Base-by-base conservation (phyloP, 2,113 vertebrate genomes). In the Tenrec ecaudatus region DNA sequence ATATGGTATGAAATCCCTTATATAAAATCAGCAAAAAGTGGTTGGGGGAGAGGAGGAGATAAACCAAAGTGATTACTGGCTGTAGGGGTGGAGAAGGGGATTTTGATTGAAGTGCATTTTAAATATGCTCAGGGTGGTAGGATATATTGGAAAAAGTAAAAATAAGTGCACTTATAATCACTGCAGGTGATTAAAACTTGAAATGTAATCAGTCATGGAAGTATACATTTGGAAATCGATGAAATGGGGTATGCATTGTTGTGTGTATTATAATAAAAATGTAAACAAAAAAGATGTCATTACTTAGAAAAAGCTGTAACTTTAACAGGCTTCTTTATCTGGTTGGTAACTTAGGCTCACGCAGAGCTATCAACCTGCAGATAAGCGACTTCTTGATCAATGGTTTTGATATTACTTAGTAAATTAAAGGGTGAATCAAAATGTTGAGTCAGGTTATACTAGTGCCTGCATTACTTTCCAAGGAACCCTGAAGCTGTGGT, bases 251-350 rank as follows among this genome's bases (percentile, higher is more conserved):
- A 53, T 53, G 12, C 47, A 53, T 53, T 10, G 47, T 53, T 53
- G 47, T 53, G 47, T 53, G 47, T 53, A 53, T 14, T 53, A 53
- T 53, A 53, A 53, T 53, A 53, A 53, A 40, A 53, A 53, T 53
- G 47, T 53, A 53, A 12, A 53, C 11, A 10, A 53, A 47, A 53
- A 53, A 5, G 47, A 33, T 19, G 68, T 71, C 86, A 69, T 89
- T 89, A 82, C 76, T 95, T 96, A 71, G 83, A 90, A 91, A 80
- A 92, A 96, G 92, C 82, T 96, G 43, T 89, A 90, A 77, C 58
- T 78, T 94, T 96, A 95, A 95, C 27, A 33, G 86, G 38, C 80
- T 91, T 89, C 73, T 95, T 93, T 86, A 89, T 93, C 87, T 95
- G 83, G 62, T 82, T 93, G 89, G 93, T 43, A 89, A 94, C 88